Percentiles rank a stretch among this genome's conserved stretches.
phyloP scores from a whole-genome alignment of 2,888 invertebrate species.

The Latrodectus hesperus region DNA sequence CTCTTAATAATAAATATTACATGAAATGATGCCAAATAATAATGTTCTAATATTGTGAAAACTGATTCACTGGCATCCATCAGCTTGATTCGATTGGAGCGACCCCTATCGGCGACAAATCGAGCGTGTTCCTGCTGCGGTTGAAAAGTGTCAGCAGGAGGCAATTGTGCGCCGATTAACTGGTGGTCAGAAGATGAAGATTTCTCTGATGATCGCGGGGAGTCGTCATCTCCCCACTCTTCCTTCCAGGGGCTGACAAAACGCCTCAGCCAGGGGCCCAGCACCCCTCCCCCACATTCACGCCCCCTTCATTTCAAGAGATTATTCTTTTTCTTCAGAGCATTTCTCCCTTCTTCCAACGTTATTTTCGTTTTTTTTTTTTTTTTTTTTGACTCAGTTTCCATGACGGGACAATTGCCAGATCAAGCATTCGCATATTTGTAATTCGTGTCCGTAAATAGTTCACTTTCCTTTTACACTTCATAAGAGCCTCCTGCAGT shows the following conservation, averaged over 20 bases:
- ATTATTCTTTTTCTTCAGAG: slow-evolving; percentile 26
- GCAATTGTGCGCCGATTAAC: slow-evolving; percentile 59
- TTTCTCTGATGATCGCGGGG: slow-evolving; percentile 46
- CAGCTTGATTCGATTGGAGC: neutral
- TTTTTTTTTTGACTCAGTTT: slow-evolving; percentile 2
- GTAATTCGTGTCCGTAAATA: no score
- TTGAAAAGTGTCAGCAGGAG: slow-evolving; percentile 51
- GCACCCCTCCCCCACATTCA: slow-evolving; percentile 27
- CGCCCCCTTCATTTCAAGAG: slow-evolving; percentile 49
- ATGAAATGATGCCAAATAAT: no score
- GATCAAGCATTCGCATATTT: neutral
- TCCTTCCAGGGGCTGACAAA: slow-evolving; percentile 25
- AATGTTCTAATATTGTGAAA: no score
- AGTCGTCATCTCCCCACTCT: slow-evolving; percentile 1
- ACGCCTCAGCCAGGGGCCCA: slow-evolving; percentile 29
- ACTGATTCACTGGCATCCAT: no score
- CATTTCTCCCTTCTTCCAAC: neutral
- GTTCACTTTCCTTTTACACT: no score
- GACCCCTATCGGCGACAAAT: slow-evolving; percentile 32
- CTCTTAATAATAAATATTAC: no score
- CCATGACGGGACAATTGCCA: neutral
- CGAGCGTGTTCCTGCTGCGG: slow-evolving; percentile 35
- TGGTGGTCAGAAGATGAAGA: slow-evolving; percentile 67
- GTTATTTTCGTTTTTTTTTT: neutral
- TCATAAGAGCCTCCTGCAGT: no score